Percentiles rank a stretch among this genome's conserved stretches.
Evolutionary conservation across 2,113 vertebrate genomes (phyloP).

Genomic region (Thamnophis sirtalis): DNA sequence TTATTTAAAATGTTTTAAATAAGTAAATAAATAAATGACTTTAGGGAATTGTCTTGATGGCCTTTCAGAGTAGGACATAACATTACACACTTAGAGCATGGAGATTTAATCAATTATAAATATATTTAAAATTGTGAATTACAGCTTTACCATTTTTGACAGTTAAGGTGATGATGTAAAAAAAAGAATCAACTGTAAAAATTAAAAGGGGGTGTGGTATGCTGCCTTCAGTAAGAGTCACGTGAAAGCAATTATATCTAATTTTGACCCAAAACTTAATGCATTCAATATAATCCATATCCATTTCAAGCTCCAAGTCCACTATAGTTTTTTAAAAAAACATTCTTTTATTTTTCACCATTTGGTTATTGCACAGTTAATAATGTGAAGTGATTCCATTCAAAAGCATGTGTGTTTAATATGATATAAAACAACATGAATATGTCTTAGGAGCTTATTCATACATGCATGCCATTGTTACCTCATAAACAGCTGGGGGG

Average conservation of each 20-base stretch:
- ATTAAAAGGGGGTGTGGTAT: neutral
- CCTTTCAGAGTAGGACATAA: neutral
- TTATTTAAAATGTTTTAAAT: neutral
- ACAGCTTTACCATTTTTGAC: neutral
- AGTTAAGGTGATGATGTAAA: too few relatives aligned
- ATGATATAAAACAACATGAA: neutral
- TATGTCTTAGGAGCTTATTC: too few relatives aligned
- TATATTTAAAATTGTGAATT: neutral
- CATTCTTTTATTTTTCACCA: neutral
- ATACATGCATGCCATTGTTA: neutral
- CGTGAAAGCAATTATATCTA: neutral
- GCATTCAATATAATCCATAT: neutral
- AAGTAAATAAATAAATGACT: neutral
- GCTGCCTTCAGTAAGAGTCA: neutral
- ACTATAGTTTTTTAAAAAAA: neutral
- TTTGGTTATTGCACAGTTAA: neutral
- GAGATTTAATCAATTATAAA: neutral
- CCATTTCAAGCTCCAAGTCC: neutral
- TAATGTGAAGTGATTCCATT: neutral
- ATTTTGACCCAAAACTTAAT: neutral
- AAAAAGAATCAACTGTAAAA: neutral
- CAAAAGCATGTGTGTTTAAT: neutral
- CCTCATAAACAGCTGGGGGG: neutral
- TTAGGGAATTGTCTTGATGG: neutral
- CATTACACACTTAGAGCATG: neutral